Evolutionary conservation across 1,140 invertebrate species (phyloP).

Genomic region (Drosophila quadrilineata): DNA sequence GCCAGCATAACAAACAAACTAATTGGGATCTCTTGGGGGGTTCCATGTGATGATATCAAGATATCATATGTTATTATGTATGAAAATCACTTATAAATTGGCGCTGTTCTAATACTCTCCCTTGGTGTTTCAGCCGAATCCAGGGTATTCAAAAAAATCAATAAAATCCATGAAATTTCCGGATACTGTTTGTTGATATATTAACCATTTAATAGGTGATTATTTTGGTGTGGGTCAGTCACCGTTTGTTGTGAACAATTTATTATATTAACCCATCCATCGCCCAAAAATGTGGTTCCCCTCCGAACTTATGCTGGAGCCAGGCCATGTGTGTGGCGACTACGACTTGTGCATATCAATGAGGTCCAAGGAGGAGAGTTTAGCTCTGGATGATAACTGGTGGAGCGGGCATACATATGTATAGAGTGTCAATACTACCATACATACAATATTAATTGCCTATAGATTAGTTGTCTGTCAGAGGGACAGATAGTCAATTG

Average conservation of each 20-base stretch:
- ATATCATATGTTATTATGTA: neutral
- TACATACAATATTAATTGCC: too few relatives aligned
- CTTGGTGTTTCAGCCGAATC: neutral
- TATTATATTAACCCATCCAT: slow-evolving; percentile 12
- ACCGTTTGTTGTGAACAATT: slow-evolving; percentile 6
- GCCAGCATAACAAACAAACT: slow-evolving; percentile 1
- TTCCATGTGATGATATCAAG: neutral
- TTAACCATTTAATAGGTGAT: slow-evolving; percentile 29
- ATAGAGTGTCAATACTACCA: too few relatives aligned
- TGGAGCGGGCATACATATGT: neutral
- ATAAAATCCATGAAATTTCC: slow-evolving; percentile 33
- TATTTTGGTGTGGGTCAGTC: slow-evolving; percentile 19
- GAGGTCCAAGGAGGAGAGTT: slow-evolving; percentile 10
- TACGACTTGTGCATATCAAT: slow-evolving; percentile 26
- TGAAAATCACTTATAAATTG: neutral
- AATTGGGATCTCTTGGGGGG: neutral
- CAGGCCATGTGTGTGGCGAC: slow-evolving; percentile 2
- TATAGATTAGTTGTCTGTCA: slow-evolving; percentile 4
- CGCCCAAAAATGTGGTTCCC: neutral
- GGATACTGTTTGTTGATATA: slow-evolving; percentile 18
- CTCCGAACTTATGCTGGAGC: neutral
- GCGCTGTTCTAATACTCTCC: neutral
- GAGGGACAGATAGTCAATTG: too few relatives aligned
- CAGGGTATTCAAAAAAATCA: slow-evolving; percentile 18
- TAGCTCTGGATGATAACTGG: neutral